Percentiles rank a stretch among this genome's conserved stretches.
Evolutionary conservation across 2,888 invertebrate genomes (phyloP).

Genomic region (Sthenelais limicola): DNA sequence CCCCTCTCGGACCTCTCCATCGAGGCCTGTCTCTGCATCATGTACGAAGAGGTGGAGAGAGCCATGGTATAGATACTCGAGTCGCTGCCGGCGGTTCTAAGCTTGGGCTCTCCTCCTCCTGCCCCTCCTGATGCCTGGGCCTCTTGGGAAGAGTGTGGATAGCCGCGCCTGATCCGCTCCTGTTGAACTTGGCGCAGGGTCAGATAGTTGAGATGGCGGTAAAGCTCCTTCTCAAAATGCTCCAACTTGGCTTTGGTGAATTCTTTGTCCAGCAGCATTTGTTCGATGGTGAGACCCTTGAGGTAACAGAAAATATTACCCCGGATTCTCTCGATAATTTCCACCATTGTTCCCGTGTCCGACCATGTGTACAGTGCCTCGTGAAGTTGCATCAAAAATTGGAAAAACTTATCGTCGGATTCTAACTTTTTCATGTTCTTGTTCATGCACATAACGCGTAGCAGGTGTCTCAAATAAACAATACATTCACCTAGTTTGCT

Average conservation of each 20-base stretch:
- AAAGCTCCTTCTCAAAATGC: conserved; percentile 51
- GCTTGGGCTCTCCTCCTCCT: conserved; percentile 25
- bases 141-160: conserved; percentile 30
- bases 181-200: conserved; percentile 47
- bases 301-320: conserved; percentile 50
- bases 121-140: no score
- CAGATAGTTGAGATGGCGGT: conserved; percentile 51
- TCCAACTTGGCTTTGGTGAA: conserved; percentile 53
- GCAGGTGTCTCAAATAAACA: conserved; percentile 49
- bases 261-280: conserved; percentile 51
- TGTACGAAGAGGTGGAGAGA: conserved; percentile 47
- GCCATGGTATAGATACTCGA: conserved; percentile 51
- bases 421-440: conserved; percentile 49
- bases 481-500: conserved; percentile 48
- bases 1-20: conserved; percentile 37
- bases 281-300: conserved; percentile 49
- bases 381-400: conserved; percentile 51
- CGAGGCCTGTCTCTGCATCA: conserved; percentile 42
- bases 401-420: conserved; percentile 51
- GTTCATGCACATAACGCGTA: conserved; percentile 51
- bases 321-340: conserved; percentile 50
- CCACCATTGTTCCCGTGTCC: conserved; percentile 43
- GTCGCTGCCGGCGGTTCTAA: conserved; percentile 46
- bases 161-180: conserved; percentile 26
- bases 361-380: conserved; percentile 48